These are phyloP conservation scores for Xylocampa areola DNA, from an alignment of 2,888 invertebrate species.

Conservation along the genomic window DNA sequence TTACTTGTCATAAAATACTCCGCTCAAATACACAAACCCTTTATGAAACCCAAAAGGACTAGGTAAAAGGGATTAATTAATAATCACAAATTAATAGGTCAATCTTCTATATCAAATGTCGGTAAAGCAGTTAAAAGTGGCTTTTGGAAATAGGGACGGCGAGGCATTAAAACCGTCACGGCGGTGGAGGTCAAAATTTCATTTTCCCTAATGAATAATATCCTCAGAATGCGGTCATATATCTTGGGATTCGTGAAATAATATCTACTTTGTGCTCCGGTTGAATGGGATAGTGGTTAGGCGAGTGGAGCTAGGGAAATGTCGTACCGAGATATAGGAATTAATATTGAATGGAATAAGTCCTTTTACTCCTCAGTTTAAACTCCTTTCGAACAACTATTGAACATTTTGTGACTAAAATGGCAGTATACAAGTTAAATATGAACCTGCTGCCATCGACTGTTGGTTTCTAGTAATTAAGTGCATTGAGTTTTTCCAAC, in stretches of 20 bases:
- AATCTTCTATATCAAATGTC: slow-evolving; percentile 41
- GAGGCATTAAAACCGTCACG: slow-evolving; percentile 49
- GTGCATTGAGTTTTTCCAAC: no score
- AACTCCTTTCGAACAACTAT: no score
- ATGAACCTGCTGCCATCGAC: no score
- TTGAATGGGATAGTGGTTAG: slow-evolving; percentile 48
- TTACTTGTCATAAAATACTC: no score
- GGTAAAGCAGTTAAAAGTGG: slow-evolving; percentile 51
- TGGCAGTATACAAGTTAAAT: no score
- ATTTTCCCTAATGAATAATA: slow-evolving; percentile 84
- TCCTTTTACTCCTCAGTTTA: no score
- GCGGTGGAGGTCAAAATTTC: slow-evolving; percentile 75
- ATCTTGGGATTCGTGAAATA: slow-evolving; percentile 79
- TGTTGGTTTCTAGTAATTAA: no score
- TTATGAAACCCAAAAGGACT: slow-evolving; percentile 36
- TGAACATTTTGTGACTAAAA: no score
- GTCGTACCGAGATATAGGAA: slow-evolving; percentile 38
- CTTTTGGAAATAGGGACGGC: slow-evolving; percentile 47
- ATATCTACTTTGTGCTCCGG: slow-evolving; percentile 64
- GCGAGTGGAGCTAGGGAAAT: slow-evolving; percentile 33
- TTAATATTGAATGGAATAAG: slow-evolving; percentile 32
- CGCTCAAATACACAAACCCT: slow-evolving; percentile 2
- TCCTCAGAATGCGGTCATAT: slow-evolving; percentile 77
- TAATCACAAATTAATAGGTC: slow-evolving; percentile 56
- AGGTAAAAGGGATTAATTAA: slow-evolving; percentile 58